Conservation (phyloP, 1,140 invertebrate genomes). For the Lethocerus indicus region DNA sequence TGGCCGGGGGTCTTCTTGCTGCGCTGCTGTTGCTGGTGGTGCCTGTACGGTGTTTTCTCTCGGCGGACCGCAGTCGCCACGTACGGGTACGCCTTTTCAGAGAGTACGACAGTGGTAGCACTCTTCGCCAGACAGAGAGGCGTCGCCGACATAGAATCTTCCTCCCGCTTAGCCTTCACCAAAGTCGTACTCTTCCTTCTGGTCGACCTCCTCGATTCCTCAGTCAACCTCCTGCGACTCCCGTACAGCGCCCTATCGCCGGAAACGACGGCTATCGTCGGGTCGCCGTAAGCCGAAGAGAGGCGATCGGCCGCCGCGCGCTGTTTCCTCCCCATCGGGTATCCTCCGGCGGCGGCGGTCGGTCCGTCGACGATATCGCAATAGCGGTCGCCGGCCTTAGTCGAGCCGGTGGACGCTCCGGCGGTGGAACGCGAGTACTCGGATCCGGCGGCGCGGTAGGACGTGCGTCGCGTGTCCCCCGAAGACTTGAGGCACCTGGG, state of each 20-base stretch:
- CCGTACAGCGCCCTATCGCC: background rate
- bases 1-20: slow-evolving; percentile 11
- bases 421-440: too few relatives aligned
- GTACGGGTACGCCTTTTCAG: slow-evolving; percentile 49
- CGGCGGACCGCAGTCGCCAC: slow-evolving; percentile 22
- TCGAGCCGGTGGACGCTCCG: too few relatives aligned
- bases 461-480: background rate
- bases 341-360: slow-evolving; percentile 2
- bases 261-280: background rate
- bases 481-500: background rate
- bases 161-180: background rate
- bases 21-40: background rate
- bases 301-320: background rate
- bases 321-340: slow-evolving; percentile 1
- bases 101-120: slow-evolving; percentile 41
- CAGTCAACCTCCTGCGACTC: background rate
- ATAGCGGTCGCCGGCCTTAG: too few relatives aligned
- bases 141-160: too few relatives aligned
- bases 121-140: slow-evolving; percentile 28
- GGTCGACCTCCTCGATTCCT: background rate
- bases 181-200: background rate
- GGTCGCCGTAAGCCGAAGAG: background rate
- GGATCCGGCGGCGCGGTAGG: too few relatives aligned
- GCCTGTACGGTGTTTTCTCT: slow-evolving; percentile 38
- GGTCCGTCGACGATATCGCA: slow-evolving; percentile 33